Base-by-base conservation (phyloP, 2,797 vertebrate species). In the Ptychobarbus kaznakovi region DNA sequence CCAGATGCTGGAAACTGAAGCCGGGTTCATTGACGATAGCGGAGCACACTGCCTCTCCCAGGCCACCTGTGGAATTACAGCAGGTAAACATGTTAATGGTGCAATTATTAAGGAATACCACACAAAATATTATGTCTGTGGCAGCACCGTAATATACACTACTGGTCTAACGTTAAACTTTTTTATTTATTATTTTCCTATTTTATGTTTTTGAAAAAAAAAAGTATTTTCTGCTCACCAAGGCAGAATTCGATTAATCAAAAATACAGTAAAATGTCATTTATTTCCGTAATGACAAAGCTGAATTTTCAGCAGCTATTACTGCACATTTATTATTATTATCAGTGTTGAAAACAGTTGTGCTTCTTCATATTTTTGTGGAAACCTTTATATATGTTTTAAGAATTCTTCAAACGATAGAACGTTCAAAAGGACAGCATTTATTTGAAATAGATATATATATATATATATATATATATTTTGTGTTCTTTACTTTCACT, bases 21-120 rank as follows among this genome's bases (percentile, higher is more conserved):
- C 94, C 93, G 0, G 95, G 93, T 86, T 96, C 96, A 0, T 95
- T 95, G 86, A 95, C 88, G 0, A 96, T 87, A 0, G 94, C 94
- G 0, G 95, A 91, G 0, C 92, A 93, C 80, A 97, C 95, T 0
- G 96, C 96, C 83, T 97, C 96, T 3, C 96, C 96, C 16, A 97
- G 94, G 90, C 96, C 96, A 85, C 96, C 96, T 97, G 84, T 0
- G 15, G 42, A 82, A 89, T 86, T 87, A 51, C 73, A 83, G n/a
- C 25, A 20, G 28, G 10, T 44, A 8, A 40, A 35, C 38, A 49
- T 15, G 78, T 5, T 4, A 15, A 69, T 3, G 8, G 2, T 79
- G 3, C 2, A 1, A n/a, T 49, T 68, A 6, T 63, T 61, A 25
- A 61, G 58, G 58, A 61, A 61, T 25, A 12, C 46, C 58, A 63